Base-by-base conservation (phyloP, 2,888 invertebrate species). In the Chorisops tibialis region DNA sequence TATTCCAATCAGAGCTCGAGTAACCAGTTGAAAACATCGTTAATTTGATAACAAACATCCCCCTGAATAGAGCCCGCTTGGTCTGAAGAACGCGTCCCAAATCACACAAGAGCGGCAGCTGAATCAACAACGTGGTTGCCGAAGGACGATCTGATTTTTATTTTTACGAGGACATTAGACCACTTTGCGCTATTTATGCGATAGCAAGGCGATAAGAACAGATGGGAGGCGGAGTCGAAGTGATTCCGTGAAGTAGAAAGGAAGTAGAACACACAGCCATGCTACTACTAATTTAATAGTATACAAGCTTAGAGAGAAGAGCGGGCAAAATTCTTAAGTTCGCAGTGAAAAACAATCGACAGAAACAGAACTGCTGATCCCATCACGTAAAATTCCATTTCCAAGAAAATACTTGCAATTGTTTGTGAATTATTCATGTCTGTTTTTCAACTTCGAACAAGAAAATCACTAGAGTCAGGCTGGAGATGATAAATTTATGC, bases 141-240 rank as follows among this genome's bases (percentile, higher is more conserved):
- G 6, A 14, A 14, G 22, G 48, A 48, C 18, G n/a, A 48, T 48
- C 48, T 48, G 48, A 48, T 16, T 48, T 30, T 48, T 48, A 48
- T 50, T 50, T 50, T 50, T 50, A 50, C 50, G 50, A 50, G 24
- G 50, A 35, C 50, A 50, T 50, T 24, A 50, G 50, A 50, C 50
- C 50, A 30, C 50, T 50, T 50, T 21, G 21, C 30, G 35, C 50
- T 35, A 50, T 24, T 50, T 50, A 14, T 35, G 7, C 14, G 35
- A 30, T 30, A 30, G 30, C 30, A 30, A 30, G 30, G 30, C 1
- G 30, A 30, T 30, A 7, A 30, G 30, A 30, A 7, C 9, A 9
- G 30, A 30, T 30, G 9, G 21, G 22, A 19, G 19, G 21, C 9
- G 48, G 18, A 47, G 18, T 14, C 16, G n/a, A 43, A 11, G 14